Evolutionary conservation across 2,888 invertebrate genomes (phyloP).

Genomic region (Cheiracanthium punctorium): DNA sequence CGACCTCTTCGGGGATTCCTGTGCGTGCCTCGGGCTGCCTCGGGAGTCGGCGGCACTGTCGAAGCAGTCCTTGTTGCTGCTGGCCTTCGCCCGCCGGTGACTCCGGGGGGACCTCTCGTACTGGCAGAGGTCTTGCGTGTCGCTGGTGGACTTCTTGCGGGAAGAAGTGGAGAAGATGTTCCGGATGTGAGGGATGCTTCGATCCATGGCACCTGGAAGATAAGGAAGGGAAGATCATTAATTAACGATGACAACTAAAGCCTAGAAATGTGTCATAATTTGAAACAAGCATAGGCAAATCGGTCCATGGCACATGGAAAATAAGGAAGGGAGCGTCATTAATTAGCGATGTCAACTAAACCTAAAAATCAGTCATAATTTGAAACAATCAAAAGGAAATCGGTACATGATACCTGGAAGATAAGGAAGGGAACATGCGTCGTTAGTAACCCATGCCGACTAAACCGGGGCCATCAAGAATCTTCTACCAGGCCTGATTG

Average conservation of each 20-base stretch:
- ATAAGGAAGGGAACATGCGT: not conserved
- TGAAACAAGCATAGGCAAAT: too few relatives aligned
- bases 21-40: not conserved
- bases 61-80: slow-evolving; percentile 15
- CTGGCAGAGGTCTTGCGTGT: slow-evolving; percentile 61
- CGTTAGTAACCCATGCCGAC: too few relatives aligned
- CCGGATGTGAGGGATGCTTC: slow-evolving; percentile 65
- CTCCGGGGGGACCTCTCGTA: slow-evolving; percentile 64
- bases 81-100: slow-evolving; percentile 27
- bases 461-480: too few relatives aligned
- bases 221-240: not conserved
- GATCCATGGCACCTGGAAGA: slow-evolving; percentile 50
- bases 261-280: too few relatives aligned
- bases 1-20: slow-evolving; percentile 28
- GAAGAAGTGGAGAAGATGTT: slow-evolving; percentile 58
- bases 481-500: too few relatives aligned
- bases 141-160: slow-evolving; percentile 53
- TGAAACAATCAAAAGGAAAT: too few relatives aligned
- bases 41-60: slow-evolving; percentile 2
- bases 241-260: too few relatives aligned
- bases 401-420: slow-evolving; percentile 57
- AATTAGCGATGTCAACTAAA: too few relatives aligned
- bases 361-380: too few relatives aligned
- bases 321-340: too few relatives aligned
- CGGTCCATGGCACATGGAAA: too few relatives aligned